Evolutionary conservation across 2,888 invertebrate species (phyloP).

Genomic region (Melinaea menophilus): DNA sequence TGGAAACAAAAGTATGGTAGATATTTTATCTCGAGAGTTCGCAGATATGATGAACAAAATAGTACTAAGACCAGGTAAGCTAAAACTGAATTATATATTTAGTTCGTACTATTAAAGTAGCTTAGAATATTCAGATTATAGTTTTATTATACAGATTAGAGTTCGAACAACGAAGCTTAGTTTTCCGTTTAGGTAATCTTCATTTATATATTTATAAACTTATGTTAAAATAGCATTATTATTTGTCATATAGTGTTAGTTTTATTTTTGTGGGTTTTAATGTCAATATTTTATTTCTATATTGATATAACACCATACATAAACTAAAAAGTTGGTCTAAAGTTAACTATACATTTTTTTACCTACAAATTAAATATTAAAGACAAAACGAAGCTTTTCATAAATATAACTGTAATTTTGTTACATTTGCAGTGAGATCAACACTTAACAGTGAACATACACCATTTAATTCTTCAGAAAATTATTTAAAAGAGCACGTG

Average conservation of each 20-base stretch:
- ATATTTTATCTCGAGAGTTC: conserved; percentile 54
- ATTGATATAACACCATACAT: too few relatives aligned
- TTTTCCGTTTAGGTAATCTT: neutral
- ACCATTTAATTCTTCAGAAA: conserved; percentile 5
- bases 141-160: neutral
- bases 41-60: conserved; percentile 46
- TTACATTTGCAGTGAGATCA: conserved; percentile 29
- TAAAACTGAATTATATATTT: neutral
- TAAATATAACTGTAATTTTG: neutral
- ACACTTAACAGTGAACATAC: conserved; percentile 2
- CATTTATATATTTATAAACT: neutral
- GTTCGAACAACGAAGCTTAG: neutral
- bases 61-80: conserved; percentile 47
- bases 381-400: neutral
- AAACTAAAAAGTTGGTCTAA: too few relatives aligned
- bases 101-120: neutral
- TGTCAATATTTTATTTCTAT: too few relatives aligned
- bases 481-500: neutral
- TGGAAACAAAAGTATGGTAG: conserved; percentile 55
- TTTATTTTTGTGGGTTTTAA: too few relatives aligned
- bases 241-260: too few relatives aligned
- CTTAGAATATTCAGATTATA: neutral
- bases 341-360: neutral
- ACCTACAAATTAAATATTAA: neutral
- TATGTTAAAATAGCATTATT: too few relatives aligned